Percentiles rank a stretch among this genome's conserved stretches.
phyloP scores from a whole-genome alignment of 2,888 invertebrate species.

The Pyrochroa serraticornis region DNA sequence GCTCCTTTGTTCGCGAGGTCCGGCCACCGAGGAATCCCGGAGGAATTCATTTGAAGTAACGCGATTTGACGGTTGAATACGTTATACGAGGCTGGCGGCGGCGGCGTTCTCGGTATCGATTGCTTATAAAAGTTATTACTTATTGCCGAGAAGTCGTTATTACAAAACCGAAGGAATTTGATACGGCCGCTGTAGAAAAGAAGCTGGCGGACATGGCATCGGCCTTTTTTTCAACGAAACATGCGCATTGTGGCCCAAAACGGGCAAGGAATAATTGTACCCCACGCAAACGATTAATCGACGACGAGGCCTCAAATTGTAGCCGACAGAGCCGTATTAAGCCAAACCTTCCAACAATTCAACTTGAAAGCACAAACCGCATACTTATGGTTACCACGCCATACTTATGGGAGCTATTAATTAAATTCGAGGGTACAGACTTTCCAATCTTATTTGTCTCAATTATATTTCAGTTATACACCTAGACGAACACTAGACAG shows the following conservation, averaged over 20 bases:
- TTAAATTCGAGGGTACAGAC: too few species aligned
- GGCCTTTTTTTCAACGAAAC: constrained; percentile 6
- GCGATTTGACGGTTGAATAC: constrained; percentile 41
- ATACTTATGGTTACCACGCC: too few species aligned
- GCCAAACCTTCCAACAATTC: too few species aligned
- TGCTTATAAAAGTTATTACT: constrained; percentile 42
- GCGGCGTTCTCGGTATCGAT: constrained; percentile 34
- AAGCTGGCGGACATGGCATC: not conserved
- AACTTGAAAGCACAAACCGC: too few species aligned
- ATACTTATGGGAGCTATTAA: too few species aligned
- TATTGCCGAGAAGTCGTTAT: constrained; percentile 39
- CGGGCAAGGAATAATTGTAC: not conserved
- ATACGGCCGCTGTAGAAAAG: constrained; percentile 23
- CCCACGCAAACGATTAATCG: not conserved
- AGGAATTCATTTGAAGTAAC: constrained; percentile 39
- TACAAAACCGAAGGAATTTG: constrained; percentile 37
- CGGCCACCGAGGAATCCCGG: constrained; percentile 31
- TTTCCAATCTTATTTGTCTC: too few species aligned
- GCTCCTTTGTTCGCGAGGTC: constrained; percentile 26
- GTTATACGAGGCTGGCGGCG: constrained; percentile 22
- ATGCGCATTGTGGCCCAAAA: not conserved
- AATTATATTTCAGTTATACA: too few species aligned
- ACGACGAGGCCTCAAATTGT: too few species aligned
- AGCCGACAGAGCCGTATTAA: too few species aligned
- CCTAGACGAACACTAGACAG: too few species aligned